A percentile compares a stretch with the other conserved stretches of the same genome.
phyloP scores from a whole-genome alignment of 1,140 invertebrate species.

The Drosophila arawakana region DNA sequence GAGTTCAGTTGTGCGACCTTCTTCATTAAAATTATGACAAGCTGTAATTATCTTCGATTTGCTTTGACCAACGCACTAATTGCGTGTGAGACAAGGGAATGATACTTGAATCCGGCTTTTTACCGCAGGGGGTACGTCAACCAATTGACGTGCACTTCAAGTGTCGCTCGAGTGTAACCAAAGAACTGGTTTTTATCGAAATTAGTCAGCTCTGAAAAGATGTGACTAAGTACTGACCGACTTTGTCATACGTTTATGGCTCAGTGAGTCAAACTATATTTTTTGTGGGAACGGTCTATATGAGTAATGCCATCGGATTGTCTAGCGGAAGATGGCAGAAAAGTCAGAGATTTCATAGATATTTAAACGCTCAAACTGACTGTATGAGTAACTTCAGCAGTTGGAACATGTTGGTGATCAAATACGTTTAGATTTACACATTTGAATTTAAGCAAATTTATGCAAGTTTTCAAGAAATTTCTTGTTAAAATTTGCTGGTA shows the following conservation, averaged over 20 bases:
- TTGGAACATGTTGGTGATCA: too few relatives aligned
- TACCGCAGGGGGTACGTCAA: not conserved
- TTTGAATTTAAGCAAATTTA: too few relatives aligned
- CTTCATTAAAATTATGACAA: constrained; percentile 84
- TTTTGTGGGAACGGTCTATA: constrained; percentile 25
- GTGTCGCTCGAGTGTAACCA: constrained; percentile 46
- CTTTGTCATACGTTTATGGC: constrained; percentile 23
- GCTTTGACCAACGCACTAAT: constrained; percentile 77
- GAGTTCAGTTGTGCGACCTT: constrained; percentile 70
- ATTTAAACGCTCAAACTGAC: too few relatives aligned
- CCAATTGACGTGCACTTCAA: constrained; percentile 39
- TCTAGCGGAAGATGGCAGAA: constrained; percentile 13
- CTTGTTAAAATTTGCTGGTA: not conserved
- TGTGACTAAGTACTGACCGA: constrained; percentile 27
- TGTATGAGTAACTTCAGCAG: too few relatives aligned
- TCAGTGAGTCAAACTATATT: constrained; percentile 23
- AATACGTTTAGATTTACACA: too few relatives aligned
- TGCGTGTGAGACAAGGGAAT: constrained; percentile 62
- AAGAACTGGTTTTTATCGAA: constrained; percentile 37
- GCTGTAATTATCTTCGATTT: constrained; percentile 83
- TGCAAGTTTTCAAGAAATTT: not conserved
- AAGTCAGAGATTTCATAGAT: too few relatives aligned
- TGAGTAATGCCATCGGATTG: constrained; percentile 42
- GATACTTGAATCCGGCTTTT: constrained; percentile 26
- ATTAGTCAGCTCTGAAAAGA: constrained; percentile 32